Conservation (phyloP, 1,140 invertebrate species). For the Proctacanthus coquilletti region DNA sequence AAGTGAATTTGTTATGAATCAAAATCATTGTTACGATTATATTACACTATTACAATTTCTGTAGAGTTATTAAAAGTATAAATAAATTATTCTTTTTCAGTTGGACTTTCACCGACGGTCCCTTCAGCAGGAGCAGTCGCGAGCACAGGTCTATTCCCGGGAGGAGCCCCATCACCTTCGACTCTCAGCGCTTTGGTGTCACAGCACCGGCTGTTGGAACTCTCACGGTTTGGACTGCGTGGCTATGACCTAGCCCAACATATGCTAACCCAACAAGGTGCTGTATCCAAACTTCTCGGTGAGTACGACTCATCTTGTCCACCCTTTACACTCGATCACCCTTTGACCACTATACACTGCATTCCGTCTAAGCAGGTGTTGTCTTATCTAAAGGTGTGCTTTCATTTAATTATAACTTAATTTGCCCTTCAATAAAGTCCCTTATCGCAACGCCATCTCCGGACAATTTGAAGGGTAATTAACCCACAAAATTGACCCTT, state of each 20-base stretch:
- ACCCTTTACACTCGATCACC: no score
- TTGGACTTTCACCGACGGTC: constrained; percentile 20
- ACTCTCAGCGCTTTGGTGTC: constrained; percentile 51
- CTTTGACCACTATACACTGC: not conserved
- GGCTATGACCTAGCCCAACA: constrained; percentile 82
- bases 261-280: constrained; percentile 76
- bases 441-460: no score
- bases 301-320: constrained; percentile 32
- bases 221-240: constrained; percentile 65
- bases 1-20: not conserved
- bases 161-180: constrained; percentile 32
- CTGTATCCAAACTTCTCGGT: constrained; percentile 79
- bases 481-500: no score
- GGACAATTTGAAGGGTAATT: no score
- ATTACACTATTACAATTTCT: no score
- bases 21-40: constrained; percentile 5
- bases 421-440: not conserved
- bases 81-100: no score
- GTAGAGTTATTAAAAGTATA: no score
- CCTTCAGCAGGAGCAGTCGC: constrained; percentile 31
- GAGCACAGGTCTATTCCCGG: constrained; percentile 15
- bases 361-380: constrained; percentile 1
- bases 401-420: not conserved
- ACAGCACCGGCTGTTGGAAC: constrained; percentile 59
- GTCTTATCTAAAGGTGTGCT: no score